Evolutionary conservation across 37 sponge, comb jelly and placozoan species (phyloP), one percentile per base, ranked within the genome.

Genomic region (Ianthella basta): DNA sequence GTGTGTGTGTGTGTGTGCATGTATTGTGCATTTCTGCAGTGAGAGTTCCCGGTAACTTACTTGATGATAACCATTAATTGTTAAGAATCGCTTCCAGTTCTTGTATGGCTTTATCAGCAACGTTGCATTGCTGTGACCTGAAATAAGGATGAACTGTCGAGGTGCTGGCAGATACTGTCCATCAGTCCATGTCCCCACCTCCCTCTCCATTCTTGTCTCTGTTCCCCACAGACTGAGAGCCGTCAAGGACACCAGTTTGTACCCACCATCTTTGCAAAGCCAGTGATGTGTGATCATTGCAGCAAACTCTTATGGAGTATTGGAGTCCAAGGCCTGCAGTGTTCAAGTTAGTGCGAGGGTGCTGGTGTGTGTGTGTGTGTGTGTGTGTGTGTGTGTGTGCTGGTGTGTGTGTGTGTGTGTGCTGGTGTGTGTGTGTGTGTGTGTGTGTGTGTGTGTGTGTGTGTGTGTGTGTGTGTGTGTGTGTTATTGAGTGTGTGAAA

Each of bases 311-410:
- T 94, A 34, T 94, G 95, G 95, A 90, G 95, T 0, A 81, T 94
- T 18, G 79, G 87, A 32, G 83, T 83, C 83, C 95, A 94, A 15
- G 95, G 95, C 40, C 87, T 88, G 89, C 87, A 86, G 83, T 94
- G 95, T 72, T 63, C 64, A 59, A 82, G 90, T 87, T 53, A 74
- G 40, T 25, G 44, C 34, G 39, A 21, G 44, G 20, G 44, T 72
- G 57, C 37, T 59, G 21, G 74, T 84, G 85, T 72, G 57, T 73
- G 77, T 73, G 74, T 84, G 85, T 73, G 77, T 74, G 74, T 72
- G 77, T 73, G 77, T 73, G 74, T 84, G 77, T 84, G 77, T 73
- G 77, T 84, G 85, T 84, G 77, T 72, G 59, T 72, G 77, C 73
- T 57, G 55, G 60, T 84, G 77, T 84, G 75, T 72, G 77, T 73